Evolutionary conservation across 2,888 invertebrate genomes (phyloP).

Genomic region (Tenthredo scrophulariae): DNA sequence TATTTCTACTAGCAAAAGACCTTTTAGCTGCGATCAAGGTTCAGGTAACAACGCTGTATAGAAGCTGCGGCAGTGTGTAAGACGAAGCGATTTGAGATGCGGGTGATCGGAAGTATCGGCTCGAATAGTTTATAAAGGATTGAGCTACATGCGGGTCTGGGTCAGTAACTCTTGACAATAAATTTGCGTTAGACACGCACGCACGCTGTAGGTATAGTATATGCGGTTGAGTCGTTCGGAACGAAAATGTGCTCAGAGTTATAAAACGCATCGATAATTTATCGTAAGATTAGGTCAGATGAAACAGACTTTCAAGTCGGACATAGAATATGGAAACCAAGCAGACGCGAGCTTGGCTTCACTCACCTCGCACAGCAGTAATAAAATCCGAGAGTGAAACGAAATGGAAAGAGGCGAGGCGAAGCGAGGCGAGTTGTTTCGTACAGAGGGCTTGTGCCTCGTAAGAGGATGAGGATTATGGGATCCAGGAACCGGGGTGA

Average conservation of each 20-base stretch:
- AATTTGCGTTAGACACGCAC: conserved; percentile 24
- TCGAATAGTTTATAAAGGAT: conserved; percentile 61
- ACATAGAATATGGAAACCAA: neutral
- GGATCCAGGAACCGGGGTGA: conserved; percentile 74
- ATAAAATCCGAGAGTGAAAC: conserved; percentile 42
- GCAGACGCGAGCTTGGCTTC: neutral
- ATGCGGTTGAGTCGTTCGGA: no score
- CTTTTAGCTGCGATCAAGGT: neutral
- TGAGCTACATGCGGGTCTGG: conserved; percentile 45
- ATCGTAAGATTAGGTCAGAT: neutral
- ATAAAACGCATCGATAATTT: neutral
- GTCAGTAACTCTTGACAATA: conserved; percentile 39
- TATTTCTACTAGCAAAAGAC: neutral
- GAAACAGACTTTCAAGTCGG: neutral
- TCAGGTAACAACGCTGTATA: conserved; percentile 14
- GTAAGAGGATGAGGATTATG: conserved; percentile 57
- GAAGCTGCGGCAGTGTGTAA: neutral
- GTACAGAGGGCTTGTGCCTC: conserved; percentile 52
- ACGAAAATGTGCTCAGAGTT: neutral
- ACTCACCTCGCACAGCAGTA: neutral
- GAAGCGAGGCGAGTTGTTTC: conserved; percentile 50
- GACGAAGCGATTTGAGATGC: conserved; percentile 64
- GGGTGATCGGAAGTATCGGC: conserved; percentile 75
- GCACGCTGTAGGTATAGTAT: neutral
- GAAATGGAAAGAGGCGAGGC: conserved; percentile 48